These are phyloP conservation scores for Petrocephalus schoutedeni DNA, from an alignment of 2,797 vertebrate species.

Conservation along the genomic window DNA sequence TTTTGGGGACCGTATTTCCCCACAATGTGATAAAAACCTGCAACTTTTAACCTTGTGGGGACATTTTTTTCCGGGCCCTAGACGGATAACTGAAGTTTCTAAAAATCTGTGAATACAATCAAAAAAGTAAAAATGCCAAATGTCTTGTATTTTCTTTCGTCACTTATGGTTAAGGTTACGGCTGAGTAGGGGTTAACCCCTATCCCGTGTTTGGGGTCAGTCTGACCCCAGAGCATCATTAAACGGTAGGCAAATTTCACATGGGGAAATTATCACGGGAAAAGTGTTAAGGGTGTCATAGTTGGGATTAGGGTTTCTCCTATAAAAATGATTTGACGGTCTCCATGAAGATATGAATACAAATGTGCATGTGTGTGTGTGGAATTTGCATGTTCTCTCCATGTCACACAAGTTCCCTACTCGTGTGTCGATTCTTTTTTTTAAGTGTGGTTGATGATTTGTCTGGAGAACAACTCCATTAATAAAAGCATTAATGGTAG, in stretches of 20 bases:
- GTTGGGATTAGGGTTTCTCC: neutral
- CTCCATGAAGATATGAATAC: neutral
- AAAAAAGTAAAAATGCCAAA: neutral
- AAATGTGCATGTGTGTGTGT: neutral
- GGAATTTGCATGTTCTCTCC: neutral
- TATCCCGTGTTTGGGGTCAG: too few relatives aligned
- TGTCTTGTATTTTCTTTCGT: neutral
- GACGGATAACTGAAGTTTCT: neutral
- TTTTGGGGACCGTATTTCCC: neutral
- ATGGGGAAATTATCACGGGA: too few relatives aligned
- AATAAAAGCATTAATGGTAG: neutral
- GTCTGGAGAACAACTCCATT: neutral
- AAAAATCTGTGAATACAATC: neutral
- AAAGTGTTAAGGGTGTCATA: neutral
- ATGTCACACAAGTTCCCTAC: too few relatives aligned
- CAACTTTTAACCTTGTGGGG: neutral
- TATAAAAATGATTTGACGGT: neutral
- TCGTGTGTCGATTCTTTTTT: too few relatives aligned
- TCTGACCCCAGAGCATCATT: too few relatives aligned
- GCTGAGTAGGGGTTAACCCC: neutral
- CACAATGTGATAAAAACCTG: too few relatives aligned
- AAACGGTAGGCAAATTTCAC: too few relatives aligned
- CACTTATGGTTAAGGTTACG: neutral
- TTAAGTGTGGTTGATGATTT: too few relatives aligned
- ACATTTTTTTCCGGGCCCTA: neutral